These are phyloP conservation scores for Propithecus coquereli DNA, from an alignment of 2,113 vertebrate genomes.

Conservation along the genomic window DNA sequence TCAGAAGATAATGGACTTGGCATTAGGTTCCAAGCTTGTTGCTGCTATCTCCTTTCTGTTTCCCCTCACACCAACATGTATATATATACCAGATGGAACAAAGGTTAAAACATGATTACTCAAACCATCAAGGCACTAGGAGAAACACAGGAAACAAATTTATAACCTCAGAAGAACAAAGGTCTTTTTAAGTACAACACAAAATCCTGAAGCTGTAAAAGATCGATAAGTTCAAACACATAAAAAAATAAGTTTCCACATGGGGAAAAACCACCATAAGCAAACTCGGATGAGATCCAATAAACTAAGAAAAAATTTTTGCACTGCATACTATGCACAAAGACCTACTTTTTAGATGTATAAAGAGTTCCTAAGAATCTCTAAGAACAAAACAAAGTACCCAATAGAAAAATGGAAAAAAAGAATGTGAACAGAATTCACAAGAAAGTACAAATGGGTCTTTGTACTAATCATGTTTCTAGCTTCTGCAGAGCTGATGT, in stretches of 20 bases:
- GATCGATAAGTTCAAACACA: neutral
- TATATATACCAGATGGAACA: neutral
- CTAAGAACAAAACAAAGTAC: neutral
- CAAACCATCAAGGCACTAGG: neutral
- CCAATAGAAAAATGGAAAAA: neutral
- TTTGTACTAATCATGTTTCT: neutral
- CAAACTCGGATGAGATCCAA: neutral
- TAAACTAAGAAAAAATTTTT: neutral
- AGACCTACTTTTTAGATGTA: neutral
- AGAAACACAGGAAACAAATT: constrained; percentile 45
- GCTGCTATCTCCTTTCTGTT: neutral
- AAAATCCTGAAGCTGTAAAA: constrained; percentile 7
- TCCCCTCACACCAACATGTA: neutral
- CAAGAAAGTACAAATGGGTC: neutral
- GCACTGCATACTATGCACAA: neutral
- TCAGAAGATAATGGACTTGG: neutral
- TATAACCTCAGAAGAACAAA: constrained; percentile 46
- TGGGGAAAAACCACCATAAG: neutral
- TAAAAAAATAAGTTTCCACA: neutral
- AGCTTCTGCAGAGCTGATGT: neutral
- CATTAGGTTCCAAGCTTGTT: neutral
- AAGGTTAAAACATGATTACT: constrained; percentile 50
- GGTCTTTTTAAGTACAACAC: constrained; percentile 18
- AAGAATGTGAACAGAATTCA: neutral
- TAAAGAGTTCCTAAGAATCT: neutral